Evolutionary conservation across 2,797 vertebrate genomes (phyloP), one percentile per base, ranked within the genome.

Genomic region (Eutrigla gurnardus): DNA sequence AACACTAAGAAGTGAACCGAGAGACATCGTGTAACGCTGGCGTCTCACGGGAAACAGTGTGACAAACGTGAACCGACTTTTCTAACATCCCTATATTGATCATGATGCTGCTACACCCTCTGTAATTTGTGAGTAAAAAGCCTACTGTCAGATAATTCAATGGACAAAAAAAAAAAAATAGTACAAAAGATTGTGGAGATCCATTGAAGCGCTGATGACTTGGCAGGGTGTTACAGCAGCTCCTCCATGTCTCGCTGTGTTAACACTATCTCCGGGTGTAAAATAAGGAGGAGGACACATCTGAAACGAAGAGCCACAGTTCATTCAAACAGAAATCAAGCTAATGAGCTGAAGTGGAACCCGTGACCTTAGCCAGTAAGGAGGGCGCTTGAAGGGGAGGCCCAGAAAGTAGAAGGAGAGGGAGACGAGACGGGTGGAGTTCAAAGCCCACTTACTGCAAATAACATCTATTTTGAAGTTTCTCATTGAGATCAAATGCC

Each of bases 291-390:
- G 15, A 59, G 32, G 9, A 68, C 10, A 54, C n/a, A 36, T 49
- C 35, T 75, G 18, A 73, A 75, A 32, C 6, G 35, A 10, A 3
- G 17, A 49, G 67, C 61, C 68, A 52, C 42, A 0, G 3, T 17
- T 73, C 12, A 7, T 5, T 37, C 32, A 0, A n/a, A 75, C 35
- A 54, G 46, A 72, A 61, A 71, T 7, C 0, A 1, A 77, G n/a
- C 36, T 82, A 85, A 84, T 81, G 45, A 84, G 65, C 65, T 81
- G 47, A 55, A 50, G 50, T 37, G 53, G 8, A 76, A 9, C 39
- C 58, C 32, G 47, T 62, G 66, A 66, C 72, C 63, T 63, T 59
- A 60, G 62, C 10, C 11, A 43, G 43, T 11, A 52, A 37, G 12
- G 3, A 63, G 7, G 13, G 7, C 0, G 3, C 14, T 14, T n/a